Conservation (phyloP, 2,888 invertebrate species). For the Stenchaetothrips biformis region DNA sequence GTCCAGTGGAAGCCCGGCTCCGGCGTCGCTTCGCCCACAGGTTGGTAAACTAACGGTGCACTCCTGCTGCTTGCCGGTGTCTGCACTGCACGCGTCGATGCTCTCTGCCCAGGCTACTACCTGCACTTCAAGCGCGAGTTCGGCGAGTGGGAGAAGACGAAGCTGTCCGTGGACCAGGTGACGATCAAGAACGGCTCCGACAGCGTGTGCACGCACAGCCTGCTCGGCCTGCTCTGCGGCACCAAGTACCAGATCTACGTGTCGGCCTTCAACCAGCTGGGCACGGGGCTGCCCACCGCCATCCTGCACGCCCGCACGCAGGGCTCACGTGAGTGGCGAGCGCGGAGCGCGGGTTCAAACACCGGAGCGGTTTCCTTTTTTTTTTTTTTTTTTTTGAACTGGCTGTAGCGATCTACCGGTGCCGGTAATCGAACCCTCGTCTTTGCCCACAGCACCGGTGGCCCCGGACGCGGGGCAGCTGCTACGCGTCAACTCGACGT, state of each 20-base stretch:
- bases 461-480: conserved; percentile 45
- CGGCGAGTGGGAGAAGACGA: conserved; percentile 39
- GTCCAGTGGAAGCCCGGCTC: conserved; percentile 37
- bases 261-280: conserved; percentile 41
- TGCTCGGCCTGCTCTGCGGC: conserved; percentile 38
- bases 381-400: too few relatives aligned
- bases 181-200: neutral
- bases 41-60: neutral
- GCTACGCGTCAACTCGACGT: conserved; percentile 45
- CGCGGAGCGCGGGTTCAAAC: too few relatives aligned
- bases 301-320: conserved; percentile 44
- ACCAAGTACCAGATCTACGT: conserved; percentile 39
- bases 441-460: conserved; percentile 44
- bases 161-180: conserved; percentile 35
- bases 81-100: neutral
- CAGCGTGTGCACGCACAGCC: conserved; percentile 34
- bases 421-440: too few relatives aligned
- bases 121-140: conserved; percentile 39
- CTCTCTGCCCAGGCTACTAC: conserved; percentile 36
- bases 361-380: too few relatives aligned
- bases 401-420: too few relatives aligned
- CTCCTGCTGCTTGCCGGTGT: neutral
- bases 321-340: conserved; percentile 44
- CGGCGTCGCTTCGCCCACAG: conserved; percentile 28
- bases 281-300: conserved; percentile 44